These are phyloP conservation scores for Sebastes nivosus DNA, from an alignment of 2,797 vertebrate species.

Conservation along the genomic window DNA sequence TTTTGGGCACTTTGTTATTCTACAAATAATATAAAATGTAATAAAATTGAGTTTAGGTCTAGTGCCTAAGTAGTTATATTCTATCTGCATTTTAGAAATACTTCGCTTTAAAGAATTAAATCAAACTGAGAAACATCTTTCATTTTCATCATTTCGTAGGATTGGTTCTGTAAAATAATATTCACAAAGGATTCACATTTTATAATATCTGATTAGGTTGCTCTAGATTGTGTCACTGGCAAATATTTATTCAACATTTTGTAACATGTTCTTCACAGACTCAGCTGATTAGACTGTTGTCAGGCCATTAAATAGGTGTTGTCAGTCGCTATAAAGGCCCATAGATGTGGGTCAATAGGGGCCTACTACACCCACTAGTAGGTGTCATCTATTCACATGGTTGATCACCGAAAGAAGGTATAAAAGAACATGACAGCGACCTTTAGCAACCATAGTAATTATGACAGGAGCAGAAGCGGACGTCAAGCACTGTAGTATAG, in stretches of 20 bases:
- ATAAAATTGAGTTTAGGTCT: background rate
- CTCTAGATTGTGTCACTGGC: background rate
- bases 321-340: too few relatives aligned
- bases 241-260: background rate
- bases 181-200: background rate
- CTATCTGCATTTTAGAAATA: background rate
- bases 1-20: conserved; percentile 28
- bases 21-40: conserved; percentile 4
- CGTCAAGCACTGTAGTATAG: too few relatives aligned
- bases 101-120: background rate
- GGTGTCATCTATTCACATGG: too few relatives aligned
- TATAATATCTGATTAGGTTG: background rate
- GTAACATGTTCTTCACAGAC: background rate
- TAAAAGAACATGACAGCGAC: too few relatives aligned
- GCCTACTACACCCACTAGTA: too few relatives aligned
- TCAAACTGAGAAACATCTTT: background rate
- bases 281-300: too few relatives aligned
- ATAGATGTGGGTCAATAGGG: too few relatives aligned
- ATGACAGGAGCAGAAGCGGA: too few relatives aligned
- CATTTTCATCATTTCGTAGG: background rate
- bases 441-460: too few relatives aligned
- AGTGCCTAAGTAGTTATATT: background rate
- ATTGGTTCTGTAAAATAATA: background rate
- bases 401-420: too few relatives aligned
- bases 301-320: too few relatives aligned